Percentiles rank a stretch among this genome's conserved stretches.
Conservation (phyloP, 1,140 invertebrate species). For the Drosophila kepulauana region DNA sequence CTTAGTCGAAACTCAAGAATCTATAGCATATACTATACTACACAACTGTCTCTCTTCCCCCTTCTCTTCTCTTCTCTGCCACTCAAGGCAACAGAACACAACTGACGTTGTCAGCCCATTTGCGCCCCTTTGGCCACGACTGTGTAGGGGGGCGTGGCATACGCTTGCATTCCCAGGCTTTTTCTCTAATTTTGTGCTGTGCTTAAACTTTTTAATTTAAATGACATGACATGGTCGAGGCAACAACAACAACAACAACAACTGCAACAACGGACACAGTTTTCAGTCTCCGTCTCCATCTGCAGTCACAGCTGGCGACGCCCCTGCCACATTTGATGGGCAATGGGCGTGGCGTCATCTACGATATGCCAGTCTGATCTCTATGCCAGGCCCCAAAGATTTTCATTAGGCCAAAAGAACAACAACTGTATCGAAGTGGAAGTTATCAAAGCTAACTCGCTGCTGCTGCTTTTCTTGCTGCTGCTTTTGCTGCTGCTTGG, state of each 20-base stretch:
- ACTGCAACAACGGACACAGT: neutral
- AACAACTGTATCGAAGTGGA: conserved; percentile 51
- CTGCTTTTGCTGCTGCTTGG: neutral
- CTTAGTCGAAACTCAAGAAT: conserved; percentile 73
- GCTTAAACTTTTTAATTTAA: conserved; percentile 80
- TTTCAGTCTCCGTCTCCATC: neutral
- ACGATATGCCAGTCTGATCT: conserved; percentile 64
- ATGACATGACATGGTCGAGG: conserved; percentile 63
- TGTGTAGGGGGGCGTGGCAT: conserved; percentile 51
- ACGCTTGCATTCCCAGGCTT: conserved; percentile 15
- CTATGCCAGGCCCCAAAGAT: conserved; percentile 62
- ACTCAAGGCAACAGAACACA: conserved; percentile 5
- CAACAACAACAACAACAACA: neutral
- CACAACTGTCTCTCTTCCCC: neutral
- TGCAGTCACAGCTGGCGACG: conserved; percentile 41
- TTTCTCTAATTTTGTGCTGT: conserved; percentile 58
- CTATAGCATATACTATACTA: conserved; percentile 48
- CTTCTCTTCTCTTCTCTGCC: neutral
- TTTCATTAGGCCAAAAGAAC: conserved; percentile 62
- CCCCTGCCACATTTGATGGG: conserved; percentile 71
- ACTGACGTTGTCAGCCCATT: conserved; percentile 51
- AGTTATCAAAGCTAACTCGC: conserved; percentile 15
- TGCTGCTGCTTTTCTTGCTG: neutral
- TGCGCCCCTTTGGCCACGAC: neutral
- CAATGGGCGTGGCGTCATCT: conserved; percentile 58